Percentiles rank a stretch among this genome's conserved stretches.
phyloP scores from a whole-genome alignment of 2,113 vertebrate genomes.

The Ochotona curzoniae region DNA sequence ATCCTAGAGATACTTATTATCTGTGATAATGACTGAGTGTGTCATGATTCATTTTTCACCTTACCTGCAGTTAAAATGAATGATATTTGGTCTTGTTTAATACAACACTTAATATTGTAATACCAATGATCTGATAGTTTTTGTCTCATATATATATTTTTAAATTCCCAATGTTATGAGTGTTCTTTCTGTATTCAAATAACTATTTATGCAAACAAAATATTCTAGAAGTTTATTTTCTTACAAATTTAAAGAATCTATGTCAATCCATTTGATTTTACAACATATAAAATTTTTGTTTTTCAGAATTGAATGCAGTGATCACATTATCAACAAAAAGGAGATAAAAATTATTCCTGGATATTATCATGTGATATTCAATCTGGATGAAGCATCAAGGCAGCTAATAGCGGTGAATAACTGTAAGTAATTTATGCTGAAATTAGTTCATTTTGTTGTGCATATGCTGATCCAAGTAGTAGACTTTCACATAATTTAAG shows the following conservation, averaged over 20 bases:
- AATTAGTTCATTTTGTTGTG: neutral
- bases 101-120: neutral
- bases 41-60: neutral
- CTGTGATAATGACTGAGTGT: neutral
- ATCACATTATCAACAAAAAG: constrained; percentile 66
- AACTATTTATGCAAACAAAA: neutral
- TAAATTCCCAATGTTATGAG: neutral
- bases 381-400: constrained; percentile 61
- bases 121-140: neutral
- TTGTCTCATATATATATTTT: neutral
- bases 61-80: neutral
- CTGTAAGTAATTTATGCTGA: constrained; percentile 80
- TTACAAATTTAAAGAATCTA: constrained; percentile 35
- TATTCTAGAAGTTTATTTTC: neutral
- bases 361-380: constrained; percentile 64
- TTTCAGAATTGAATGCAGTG: constrained; percentile 76
- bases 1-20: neutral
- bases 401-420: neutral
- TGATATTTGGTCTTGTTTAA: neutral
- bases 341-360: constrained; percentile 70
- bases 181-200: constrained; percentile 1
- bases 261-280: neutral
- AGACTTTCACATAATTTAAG: neutral
- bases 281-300: constrained; percentile 64
- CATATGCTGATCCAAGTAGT: neutral